A percentile compares a stretch with the other conserved stretches of the same genome.
These are phyloP conservation scores for Maylandia zebra DNA, from an alignment of 2,113 vertebrate species.

Conservation along the genomic window DNA sequence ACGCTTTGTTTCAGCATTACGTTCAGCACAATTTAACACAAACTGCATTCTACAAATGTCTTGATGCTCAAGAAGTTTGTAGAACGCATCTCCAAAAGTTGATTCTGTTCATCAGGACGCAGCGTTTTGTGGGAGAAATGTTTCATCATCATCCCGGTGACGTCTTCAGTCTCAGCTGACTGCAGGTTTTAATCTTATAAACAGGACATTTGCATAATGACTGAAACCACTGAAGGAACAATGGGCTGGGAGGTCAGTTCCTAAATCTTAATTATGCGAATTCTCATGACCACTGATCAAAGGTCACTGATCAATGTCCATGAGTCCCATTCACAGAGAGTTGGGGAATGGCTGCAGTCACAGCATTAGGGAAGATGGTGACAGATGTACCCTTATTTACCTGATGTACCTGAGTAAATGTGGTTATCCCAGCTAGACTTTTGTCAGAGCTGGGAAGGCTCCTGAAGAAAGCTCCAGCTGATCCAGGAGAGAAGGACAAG, in stretches of 20 bases:
- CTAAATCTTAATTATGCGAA: no score
- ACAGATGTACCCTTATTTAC: no score
- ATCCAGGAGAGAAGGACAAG: no score
- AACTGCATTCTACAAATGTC: neutral
- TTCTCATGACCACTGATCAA: no score
- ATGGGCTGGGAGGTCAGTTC: accelerated
- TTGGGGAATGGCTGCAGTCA: no score
- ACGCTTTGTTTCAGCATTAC: neutral
- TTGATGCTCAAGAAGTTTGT: neutral
- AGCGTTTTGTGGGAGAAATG: accelerated
- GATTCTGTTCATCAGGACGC: neutral
- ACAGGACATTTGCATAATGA: accelerated
- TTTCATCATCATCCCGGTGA: accelerated
- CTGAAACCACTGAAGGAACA: neutral
- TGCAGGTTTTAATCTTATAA: neutral
- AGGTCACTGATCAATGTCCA: no score
- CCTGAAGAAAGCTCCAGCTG: no score
- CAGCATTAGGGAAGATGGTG: no score
- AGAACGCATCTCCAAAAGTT: neutral
- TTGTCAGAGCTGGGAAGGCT: no score
- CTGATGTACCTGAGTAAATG: no score
- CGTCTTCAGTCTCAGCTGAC: neutral
- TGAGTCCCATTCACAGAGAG: no score
- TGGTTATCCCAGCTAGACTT: no score
- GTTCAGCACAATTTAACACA: neutral